A percentile compares a stretch with the other conserved stretches of the same genome.
Evolutionary conservation across 2,888 invertebrate species (phyloP).

Genomic region (Luperina testacea): DNA sequence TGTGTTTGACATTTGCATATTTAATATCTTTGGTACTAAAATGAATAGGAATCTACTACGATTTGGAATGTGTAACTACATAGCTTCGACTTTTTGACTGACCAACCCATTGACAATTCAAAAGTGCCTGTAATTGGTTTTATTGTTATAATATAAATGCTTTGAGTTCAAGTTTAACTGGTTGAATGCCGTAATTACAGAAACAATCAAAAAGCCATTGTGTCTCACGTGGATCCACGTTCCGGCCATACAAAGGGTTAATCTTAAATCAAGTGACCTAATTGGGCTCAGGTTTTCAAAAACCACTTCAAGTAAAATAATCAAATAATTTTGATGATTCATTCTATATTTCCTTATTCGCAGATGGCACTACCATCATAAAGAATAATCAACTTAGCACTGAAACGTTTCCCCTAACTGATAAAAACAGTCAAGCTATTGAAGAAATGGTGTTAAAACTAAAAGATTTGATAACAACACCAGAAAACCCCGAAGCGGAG

Average conservation of each 20-base stretch:
- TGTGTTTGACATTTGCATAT: neutral
- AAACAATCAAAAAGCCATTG: too few species aligned
- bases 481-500: neutral
- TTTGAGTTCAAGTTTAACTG: too few species aligned
- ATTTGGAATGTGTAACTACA: too few species aligned
- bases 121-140: too few species aligned
- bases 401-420: neutral
- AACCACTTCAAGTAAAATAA: neutral
- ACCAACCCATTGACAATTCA: too few species aligned
- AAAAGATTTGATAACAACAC: neutral
- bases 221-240: too few species aligned
- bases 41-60: too few species aligned
- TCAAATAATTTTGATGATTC: neutral
- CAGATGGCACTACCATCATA: neutral
- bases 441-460: slow-evolving; percentile 7
- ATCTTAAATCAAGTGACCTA: neutral
- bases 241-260: too few species aligned
- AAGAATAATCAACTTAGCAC: neutral
- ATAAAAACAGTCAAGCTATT: neutral
- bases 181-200: too few species aligned
- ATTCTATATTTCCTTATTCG: slow-evolving; percentile 9
- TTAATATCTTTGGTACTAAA: too few species aligned
- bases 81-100: too few species aligned
- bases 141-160: too few species aligned
- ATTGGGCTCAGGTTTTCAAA: neutral